Conservation (phyloP, 2,888 invertebrate genomes). For the Chironomus riparius region DNA sequence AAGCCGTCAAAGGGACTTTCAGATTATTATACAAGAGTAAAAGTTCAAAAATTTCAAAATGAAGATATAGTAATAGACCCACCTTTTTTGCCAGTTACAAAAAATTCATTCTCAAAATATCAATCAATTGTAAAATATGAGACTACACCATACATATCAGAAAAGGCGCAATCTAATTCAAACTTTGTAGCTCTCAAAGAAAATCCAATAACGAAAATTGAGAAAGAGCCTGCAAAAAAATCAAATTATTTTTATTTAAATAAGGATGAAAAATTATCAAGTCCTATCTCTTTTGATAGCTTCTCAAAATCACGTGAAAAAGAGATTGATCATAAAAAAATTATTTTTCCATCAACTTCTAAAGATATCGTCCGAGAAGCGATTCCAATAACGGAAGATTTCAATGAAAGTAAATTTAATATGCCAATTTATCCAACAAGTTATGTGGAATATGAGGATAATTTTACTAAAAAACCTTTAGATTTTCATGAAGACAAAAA, state of each 20-base stretch:
- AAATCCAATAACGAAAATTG: constrained; percentile 31
- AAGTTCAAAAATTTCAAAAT: not conserved
- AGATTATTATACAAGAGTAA: not conserved
- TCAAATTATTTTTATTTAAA: not conserved
- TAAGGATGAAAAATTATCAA: not conserved
- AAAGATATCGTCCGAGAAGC: not conserved
- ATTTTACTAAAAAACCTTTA: constrained; percentile 33
- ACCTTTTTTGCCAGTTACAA: not conserved
- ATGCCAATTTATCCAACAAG: not conserved
- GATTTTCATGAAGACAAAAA: constrained; percentile 51
- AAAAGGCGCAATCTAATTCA: not conserved
- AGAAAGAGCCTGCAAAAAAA: not conserved
- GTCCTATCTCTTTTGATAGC: not conserved
- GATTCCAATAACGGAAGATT: constrained; percentile 2
- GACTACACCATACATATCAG: not conserved
- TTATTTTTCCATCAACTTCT: not conserved
- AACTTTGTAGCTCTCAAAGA: constrained; percentile 6
- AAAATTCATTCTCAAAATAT: not conserved
- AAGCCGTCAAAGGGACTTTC: not conserved
- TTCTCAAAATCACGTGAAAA: not conserved
- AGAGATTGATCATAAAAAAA: not conserved
- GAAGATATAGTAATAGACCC: not conserved
- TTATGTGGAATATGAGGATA: constrained; percentile 27
- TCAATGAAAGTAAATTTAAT: not conserved
- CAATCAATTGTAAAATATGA: not conserved